phyloP scores from a whole-genome alignment of 2,113 vertebrate genomes.

The Mesocricetus auratus region DNA sequence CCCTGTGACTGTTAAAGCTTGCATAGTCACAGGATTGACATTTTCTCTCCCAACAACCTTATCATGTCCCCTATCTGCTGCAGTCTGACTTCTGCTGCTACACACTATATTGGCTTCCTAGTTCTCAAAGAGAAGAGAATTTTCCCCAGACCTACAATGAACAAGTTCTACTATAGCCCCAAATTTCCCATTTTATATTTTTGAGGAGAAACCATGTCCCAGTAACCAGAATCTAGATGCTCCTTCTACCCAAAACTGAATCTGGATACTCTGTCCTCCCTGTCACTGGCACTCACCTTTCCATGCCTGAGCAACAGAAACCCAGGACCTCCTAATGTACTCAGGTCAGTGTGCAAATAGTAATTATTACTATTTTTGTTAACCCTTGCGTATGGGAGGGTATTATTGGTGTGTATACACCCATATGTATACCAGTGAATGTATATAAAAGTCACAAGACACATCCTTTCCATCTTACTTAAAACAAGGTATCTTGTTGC shows the following conservation, averaged over 20 bases:
- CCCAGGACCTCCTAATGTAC: not conserved
- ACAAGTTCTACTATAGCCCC: not conserved
- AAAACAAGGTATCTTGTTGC: not conserved
- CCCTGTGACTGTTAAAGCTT: not conserved
- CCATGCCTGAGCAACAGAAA: too few species aligned
- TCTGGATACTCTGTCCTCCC: too few species aligned
- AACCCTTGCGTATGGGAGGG: not conserved
- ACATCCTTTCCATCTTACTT: not conserved
- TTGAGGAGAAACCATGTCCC: not conserved
- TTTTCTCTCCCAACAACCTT: not conserved
- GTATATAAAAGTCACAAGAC: not conserved
- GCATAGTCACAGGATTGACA: not conserved
- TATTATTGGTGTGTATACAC: not conserved
- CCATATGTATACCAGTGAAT: not conserved
- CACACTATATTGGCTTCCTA: not conserved
- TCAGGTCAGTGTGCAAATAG: not conserved
- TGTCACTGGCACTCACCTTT: not conserved
- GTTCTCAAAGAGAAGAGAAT: not conserved
- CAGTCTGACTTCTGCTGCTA: not conserved
- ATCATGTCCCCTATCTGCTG: not conserved
- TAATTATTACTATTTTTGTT: not conserved
- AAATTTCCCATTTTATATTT: not conserved
- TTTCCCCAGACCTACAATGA: not conserved
- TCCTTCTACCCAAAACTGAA: not conserved
- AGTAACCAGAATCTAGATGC: not conserved